phyloP scores from a whole-genome alignment of 1,140 invertebrate species.

The Penaeus indicus region DNA sequence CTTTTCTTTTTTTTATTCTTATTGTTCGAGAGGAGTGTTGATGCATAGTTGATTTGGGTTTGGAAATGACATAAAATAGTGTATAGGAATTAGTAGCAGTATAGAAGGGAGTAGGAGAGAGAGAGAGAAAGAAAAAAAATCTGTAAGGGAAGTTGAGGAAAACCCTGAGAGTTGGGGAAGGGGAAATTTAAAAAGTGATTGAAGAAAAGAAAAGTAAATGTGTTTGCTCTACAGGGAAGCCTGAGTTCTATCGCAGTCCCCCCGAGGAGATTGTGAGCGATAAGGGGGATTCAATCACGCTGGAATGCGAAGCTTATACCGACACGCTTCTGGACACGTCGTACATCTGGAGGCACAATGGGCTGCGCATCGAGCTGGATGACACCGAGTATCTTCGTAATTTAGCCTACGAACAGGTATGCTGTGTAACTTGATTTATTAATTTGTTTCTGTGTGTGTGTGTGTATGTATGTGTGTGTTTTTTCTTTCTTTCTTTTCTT shows the following conservation, averaged over 20 bases:
- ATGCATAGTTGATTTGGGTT: too few relatives aligned
- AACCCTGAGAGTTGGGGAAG: too few relatives aligned
- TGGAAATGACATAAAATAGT: too few relatives aligned
- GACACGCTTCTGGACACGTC: constrained; percentile 88
- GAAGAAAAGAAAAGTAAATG: constrained; percentile 3
- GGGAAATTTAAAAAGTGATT: background rate
- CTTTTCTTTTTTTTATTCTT: too few relatives aligned
- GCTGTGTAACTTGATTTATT: background rate
- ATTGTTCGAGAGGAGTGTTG: too few relatives aligned
- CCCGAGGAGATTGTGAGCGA: constrained; percentile 77
- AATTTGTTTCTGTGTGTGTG: background rate
- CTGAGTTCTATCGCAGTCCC: constrained; percentile 75
- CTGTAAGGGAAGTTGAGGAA: too few relatives aligned
- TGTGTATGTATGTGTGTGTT: too few relatives aligned
- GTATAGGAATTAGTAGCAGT: too few relatives aligned
- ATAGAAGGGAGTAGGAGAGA: too few relatives aligned
- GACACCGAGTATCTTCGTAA: constrained; percentile 71
- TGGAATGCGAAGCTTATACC: constrained; percentile 84
- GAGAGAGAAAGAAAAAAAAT: too few relatives aligned
- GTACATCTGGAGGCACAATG: constrained; percentile 92
- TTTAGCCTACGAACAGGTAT: constrained; percentile 62
- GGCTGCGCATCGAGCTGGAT: constrained; percentile 80
- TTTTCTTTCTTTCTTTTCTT: too few relatives aligned
- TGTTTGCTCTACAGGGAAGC: constrained; percentile 52
- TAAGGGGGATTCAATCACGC: constrained; percentile 79